phyloP scores from a whole-genome alignment of 1,140 invertebrate species.

The Orussus abietinus region DNA sequence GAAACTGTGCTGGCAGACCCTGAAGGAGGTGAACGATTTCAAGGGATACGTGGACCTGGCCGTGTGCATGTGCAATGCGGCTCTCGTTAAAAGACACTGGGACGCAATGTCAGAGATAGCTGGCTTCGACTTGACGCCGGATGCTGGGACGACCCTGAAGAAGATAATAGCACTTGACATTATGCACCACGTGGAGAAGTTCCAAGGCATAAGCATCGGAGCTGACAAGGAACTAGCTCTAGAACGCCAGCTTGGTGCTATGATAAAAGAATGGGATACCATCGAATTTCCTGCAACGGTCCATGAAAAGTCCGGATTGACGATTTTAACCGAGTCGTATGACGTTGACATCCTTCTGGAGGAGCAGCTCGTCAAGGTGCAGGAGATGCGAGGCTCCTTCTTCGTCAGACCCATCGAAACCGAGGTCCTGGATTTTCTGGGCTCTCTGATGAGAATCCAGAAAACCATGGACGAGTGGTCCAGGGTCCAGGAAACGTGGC shows the following conservation, averaged over 20 bases:
- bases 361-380: slow-evolving; percentile 63
- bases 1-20: slow-evolving; percentile 54
- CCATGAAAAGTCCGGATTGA: slow-evolving; percentile 50
- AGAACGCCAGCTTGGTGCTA: slow-evolving; percentile 58
- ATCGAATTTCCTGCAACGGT: slow-evolving; percentile 54
- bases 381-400: slow-evolving; percentile 66
- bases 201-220: slow-evolving; percentile 62
- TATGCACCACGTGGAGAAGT: slow-evolving; percentile 59
- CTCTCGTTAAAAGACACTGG: slow-evolving; percentile 67
- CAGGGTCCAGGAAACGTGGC: no score
- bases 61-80: slow-evolving; percentile 67
- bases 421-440: slow-evolving; percentile 58
- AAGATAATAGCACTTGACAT: slow-evolving; percentile 63
- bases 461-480: slow-evolving; percentile 41
- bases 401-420: slow-evolving; percentile 64
- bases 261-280: slow-evolving; percentile 63
- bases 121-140: slow-evolving; percentile 63
- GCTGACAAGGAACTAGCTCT: slow-evolving; percentile 66
- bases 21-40: slow-evolving; percentile 60
- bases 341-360: slow-evolving; percentile 63
- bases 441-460: slow-evolving; percentile 54
- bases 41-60: slow-evolving; percentile 61
- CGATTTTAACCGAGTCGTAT: slow-evolving; percentile 56
- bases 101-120: slow-evolving; percentile 64
- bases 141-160: slow-evolving; percentile 60